phyloP scores from a whole-genome alignment of 2,888 invertebrate species.

The Yponomeuta sedellus region DNA sequence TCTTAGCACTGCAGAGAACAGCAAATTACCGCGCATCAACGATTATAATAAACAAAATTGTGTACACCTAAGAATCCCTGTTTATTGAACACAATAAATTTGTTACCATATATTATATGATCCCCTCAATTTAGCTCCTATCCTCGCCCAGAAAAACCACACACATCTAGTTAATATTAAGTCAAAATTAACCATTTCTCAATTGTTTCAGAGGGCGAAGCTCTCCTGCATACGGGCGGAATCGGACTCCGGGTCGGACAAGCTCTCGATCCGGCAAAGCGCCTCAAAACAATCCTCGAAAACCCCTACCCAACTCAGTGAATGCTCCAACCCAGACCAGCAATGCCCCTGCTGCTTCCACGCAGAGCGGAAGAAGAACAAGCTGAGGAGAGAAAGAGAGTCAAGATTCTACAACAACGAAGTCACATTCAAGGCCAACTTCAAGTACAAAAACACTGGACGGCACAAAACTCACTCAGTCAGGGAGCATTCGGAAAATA shows the following conservation, averaged over 20 bases:
- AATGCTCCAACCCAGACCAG: constrained; percentile 51
- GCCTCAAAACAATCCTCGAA: constrained; percentile 57
- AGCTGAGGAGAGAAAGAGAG: constrained; percentile 49
- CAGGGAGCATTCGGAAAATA: constrained; percentile 74
- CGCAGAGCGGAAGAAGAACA: constrained; percentile 44
- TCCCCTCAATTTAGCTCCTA: no score
- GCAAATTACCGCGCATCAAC: no score
- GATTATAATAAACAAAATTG: no score
- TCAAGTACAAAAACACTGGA: constrained; percentile 58
- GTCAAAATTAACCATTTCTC: neutral
- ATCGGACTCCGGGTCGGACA: constrained; percentile 67
- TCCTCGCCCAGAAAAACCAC: no score
- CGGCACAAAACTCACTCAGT: constrained; percentile 70
- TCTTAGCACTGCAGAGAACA: no score
- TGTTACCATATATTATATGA: no score
- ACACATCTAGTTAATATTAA: no score
- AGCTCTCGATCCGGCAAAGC: constrained; percentile 56
- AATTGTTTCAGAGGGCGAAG: constrained; percentile 61
- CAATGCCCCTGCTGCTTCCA: constrained; percentile 66
- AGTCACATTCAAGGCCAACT: constrained; percentile 63
- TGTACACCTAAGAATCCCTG: no score
- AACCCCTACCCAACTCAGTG: constrained; percentile 50
- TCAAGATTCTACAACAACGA: constrained; percentile 52
- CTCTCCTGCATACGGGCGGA: constrained; percentile 67
- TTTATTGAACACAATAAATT: no score